Percentiles rank a stretch among this genome's conserved stretches.
Evolutionary conservation across 1,140 invertebrate genomes (phyloP).

Genomic region (Drosophila subpulchrella): DNA sequence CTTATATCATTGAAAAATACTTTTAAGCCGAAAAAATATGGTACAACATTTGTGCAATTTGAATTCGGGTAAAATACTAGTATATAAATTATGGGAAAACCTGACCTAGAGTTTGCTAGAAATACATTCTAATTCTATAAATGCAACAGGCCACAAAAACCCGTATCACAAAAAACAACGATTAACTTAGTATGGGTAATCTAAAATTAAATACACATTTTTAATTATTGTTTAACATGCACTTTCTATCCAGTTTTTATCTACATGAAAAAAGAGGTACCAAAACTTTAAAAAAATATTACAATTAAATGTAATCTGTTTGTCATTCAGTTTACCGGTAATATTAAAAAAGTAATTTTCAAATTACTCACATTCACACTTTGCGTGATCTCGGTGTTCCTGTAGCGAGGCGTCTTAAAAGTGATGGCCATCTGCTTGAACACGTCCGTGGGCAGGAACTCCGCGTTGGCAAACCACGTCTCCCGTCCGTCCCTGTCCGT

Average conservation of each 20-base stretch:
- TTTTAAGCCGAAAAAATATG: too few species aligned
- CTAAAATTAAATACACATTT: background rate
- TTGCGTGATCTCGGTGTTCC: slow-evolving; percentile 88
- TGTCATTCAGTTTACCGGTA: background rate
- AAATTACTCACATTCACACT: slow-evolving; percentile 87
- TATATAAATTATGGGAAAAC: too few species aligned
- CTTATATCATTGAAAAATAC: too few species aligned
- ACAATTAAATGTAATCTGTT: background rate
- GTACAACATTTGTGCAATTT: too few species aligned
- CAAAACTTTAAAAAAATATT: background rate
- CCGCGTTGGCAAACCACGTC: slow-evolving; percentile 93
- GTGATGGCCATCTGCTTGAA: slow-evolving; percentile 96
- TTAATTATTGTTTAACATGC: background rate
- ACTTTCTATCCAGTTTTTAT: background rate
- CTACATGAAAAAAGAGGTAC: background rate
- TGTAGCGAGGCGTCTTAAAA: slow-evolving; percentile 93
- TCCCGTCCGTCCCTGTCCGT: slow-evolving; percentile 88
- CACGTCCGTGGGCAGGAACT: slow-evolving; percentile 94
- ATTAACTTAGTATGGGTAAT: too few species aligned
- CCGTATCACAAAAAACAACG: too few species aligned
- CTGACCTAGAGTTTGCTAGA: too few species aligned
- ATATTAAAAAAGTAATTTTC: background rate
- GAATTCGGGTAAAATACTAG: too few species aligned
- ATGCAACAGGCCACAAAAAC: too few species aligned
- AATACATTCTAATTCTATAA: too few species aligned